Evolutionary conservation across 2,113 vertebrate species (phyloP), one percentile per base, ranked within the genome.

Genomic region (Shinisaurus crocodilurus): DNA sequence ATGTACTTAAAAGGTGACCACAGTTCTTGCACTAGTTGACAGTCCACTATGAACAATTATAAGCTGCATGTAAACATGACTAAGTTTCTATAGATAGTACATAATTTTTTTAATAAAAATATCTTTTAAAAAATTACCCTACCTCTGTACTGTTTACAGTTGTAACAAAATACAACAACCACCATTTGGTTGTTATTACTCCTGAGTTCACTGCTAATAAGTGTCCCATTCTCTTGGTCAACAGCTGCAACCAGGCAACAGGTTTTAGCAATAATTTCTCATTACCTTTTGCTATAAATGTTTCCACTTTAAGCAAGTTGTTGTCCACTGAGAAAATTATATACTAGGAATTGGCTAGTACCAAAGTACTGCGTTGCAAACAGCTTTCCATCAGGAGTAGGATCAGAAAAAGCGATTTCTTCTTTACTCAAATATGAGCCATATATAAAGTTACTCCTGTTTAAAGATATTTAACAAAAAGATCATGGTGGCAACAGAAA

Each of bases 401-500:
- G 99, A 96, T 99, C 99, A 12, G 99, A 99, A 97, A 99, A 99
- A 48, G 99, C 99, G 1, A 99, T 99, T 98, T 99, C 99, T 88
- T 99, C 98, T 97, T 99, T 99, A 96, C 98, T 99, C 95, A 99
- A 97, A 95, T 99, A 98, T 0, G 99, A 99, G 89, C 99, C 99
- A 79, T 98, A 99, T 74, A 99, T 98, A 95, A 99, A 99, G 96
- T 99, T 98, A 96, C 98, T 99, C 97, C 99, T 99, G 97, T 92
- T 94, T 70, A 90, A 90, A 85, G 34, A 90, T 8, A 90, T 40
- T 89, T 72, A 82, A 90, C 77, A 89, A 70, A 89, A 80, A 88
- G 63, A 48, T 54, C 10, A 57, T 20, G 67, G 50, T 34, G 10
- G 75, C 54, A 69, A 84, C 0, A 2, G 2, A 57, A 70, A 63